phyloP scores from a whole-genome alignment of 1,140 invertebrate species.

The Plutomurus gul region DNA sequence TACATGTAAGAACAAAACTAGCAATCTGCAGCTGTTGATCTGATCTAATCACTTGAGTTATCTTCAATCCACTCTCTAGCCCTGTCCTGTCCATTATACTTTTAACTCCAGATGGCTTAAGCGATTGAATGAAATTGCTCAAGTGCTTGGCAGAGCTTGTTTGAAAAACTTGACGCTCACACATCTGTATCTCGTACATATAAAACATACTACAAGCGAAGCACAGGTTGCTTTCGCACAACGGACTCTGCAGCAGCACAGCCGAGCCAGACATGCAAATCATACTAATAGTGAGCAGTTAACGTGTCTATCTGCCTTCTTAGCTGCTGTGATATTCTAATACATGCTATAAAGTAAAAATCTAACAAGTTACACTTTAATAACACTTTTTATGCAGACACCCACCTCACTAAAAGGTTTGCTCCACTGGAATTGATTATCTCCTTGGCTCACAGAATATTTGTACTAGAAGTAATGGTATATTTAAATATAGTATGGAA shows the following conservation, averaged over 20 bases:
- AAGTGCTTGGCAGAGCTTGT: slow-evolving; percentile 5
- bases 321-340: too few relatives aligned
- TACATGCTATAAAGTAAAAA: neutral
- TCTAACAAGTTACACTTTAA: slow-evolving; percentile 1
- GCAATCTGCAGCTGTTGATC: slow-evolving; percentile 28
- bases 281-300: too few relatives aligned
- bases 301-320: too few relatives aligned
- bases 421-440: slow-evolving; percentile 9
- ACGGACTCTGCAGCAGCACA: too few relatives aligned
- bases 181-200: too few relatives aligned
- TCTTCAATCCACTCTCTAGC: neutral
- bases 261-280: too few relatives aligned
- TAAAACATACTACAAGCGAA: too few relatives aligned
- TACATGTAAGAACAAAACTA: slow-evolving; percentile 25
- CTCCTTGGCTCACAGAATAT: too few relatives aligned
- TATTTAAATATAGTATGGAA: neutral
- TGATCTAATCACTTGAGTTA: slow-evolving; percentile 29
- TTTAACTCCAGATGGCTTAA: slow-evolving; percentile 17
- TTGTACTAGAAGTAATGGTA: too few relatives aligned
- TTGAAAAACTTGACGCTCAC: slow-evolving; percentile 15
- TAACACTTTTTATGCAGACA: neutral
- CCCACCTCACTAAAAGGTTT: slow-evolving; percentile 1
- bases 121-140: slow-evolving; percentile 17
- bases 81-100: slow-evolving; percentile 24
- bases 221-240: slow-evolving; percentile 2